Evolutionary conservation across 2,113 vertebrate species (phyloP).

Genomic region (Colius striatus): DNA sequence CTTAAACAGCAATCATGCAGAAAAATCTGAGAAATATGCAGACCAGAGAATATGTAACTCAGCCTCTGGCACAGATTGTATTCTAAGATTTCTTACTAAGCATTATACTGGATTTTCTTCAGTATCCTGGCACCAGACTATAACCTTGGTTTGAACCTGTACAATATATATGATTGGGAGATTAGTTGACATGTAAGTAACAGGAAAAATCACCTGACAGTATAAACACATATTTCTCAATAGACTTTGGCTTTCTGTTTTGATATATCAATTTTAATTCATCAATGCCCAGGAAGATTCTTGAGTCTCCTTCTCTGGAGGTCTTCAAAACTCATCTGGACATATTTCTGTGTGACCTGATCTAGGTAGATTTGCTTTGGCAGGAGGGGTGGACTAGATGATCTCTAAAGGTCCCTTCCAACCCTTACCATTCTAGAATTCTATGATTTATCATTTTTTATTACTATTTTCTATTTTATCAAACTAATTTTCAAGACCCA

Average conservation of each 20-base stretch:
- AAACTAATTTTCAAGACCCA: neutral
- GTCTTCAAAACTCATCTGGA: no score
- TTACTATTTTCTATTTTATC: neutral
- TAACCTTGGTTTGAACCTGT: neutral
- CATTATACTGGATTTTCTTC: neutral
- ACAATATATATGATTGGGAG: neutral
- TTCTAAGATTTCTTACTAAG: neutral
- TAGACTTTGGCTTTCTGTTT: neutral
- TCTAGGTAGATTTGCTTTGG: no score
- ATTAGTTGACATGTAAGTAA: neutral
- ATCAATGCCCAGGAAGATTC: neutral
- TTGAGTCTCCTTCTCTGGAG: no score
- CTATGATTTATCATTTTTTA: neutral
- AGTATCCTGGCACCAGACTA: neutral
- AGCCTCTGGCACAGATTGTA: neutral
- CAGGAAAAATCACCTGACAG: neutral
- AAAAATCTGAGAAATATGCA: neutral
- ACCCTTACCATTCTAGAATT: no score
- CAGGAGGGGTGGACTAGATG: no score
- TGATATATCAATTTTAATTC: neutral
- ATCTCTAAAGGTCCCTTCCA: no score
- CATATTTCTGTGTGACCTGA: no score
- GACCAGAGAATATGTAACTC: neutral
- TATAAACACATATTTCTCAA: neutral
- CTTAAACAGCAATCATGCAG: neutral